Evolutionary conservation across 2,888 invertebrate genomes (phyloP).

Genomic region (Thereva nobilitata): DNA sequence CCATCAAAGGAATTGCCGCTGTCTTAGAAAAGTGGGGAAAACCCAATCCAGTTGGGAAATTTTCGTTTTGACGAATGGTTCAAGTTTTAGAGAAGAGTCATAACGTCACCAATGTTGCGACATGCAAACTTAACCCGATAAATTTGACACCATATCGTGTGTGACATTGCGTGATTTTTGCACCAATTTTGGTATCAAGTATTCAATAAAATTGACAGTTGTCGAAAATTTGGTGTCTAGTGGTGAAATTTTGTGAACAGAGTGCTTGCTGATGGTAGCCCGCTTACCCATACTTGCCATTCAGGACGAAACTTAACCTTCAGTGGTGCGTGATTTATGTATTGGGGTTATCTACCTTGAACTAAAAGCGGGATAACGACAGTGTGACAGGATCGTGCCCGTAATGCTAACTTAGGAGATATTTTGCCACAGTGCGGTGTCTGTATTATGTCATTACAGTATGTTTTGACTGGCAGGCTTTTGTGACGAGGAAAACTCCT

Average conservation of each 20-base stretch:
- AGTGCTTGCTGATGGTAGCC: too few species aligned
- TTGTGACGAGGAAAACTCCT: too few species aligned
- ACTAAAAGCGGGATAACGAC: conserved; percentile 23
- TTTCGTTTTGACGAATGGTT: conserved; percentile 12
- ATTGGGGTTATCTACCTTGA: conserved; percentile 35
- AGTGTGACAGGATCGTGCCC: conserved; percentile 15
- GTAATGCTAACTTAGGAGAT: conserved; percentile 6
- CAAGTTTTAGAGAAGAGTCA: conserved; percentile 12
- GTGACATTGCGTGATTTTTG: conserved; percentile 38
- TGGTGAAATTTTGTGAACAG: background rate
- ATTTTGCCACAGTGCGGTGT: too few species aligned
- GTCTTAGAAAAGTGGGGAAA: conserved; percentile 4
- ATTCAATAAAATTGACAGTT: conserved; percentile 6
- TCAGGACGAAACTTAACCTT: conserved; percentile 18
- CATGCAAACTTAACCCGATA: conserved; percentile 19
- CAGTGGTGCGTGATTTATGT: conserved; percentile 32
- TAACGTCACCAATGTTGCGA: conserved; percentile 15
- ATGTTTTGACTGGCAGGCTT: too few species aligned
- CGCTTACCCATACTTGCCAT: background rate
- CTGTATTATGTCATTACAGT: too few species aligned
- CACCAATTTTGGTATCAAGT: conserved; percentile 1
- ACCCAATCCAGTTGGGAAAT: conserved; percentile 14
- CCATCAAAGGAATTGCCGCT: conserved; percentile 3
- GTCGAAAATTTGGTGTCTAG: background rate
- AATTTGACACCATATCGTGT: conserved; percentile 13